Evolutionary conservation across 2,113 vertebrate genomes (phyloP).

Genomic region (Jaculus jaculus): DNA sequence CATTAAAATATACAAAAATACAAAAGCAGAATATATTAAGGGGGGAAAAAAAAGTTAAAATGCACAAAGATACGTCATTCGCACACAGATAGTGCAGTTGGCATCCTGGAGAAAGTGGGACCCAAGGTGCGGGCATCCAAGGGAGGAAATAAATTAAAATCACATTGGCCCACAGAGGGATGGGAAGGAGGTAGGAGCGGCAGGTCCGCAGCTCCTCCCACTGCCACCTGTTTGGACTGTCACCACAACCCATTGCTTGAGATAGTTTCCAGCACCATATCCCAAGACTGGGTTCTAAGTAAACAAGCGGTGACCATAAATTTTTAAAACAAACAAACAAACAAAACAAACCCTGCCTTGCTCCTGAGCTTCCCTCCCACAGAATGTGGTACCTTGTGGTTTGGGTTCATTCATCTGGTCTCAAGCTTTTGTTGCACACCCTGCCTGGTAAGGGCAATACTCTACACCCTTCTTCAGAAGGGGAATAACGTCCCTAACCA

Average conservation of each 20-base stretch:
- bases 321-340: too few species aligned
- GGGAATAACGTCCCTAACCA: constrained; percentile 10
- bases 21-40: constrained; percentile 84
- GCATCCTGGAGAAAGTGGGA: constrained; percentile 69
- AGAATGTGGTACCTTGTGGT: too few species aligned
- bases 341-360: constrained; percentile 19
- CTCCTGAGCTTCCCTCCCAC: constrained; percentile 25
- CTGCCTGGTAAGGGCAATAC: constrained; percentile 43
- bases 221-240: neutral
- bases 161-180: constrained; percentile 55
- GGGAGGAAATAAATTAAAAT: constrained; percentile 85
- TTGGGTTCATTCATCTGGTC: constrained; percentile 31
- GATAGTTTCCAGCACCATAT: constrained; percentile 2
- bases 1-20: constrained; percentile 89
- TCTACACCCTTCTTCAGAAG: constrained; percentile 34
- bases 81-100: constrained; percentile 82
- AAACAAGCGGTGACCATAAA: neutral
- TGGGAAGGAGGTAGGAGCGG: neutral
- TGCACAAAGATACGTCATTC: constrained; percentile 86
- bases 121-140: constrained; percentile 73
- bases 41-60: constrained; percentile 77
- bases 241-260: constrained; percentile 37
- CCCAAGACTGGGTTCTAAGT: constrained; percentile 10
- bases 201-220: neutral
- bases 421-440: neutral